phyloP scores from a whole-genome alignment of 2,797 vertebrate species.

The Anguilla pacifica region DNA sequence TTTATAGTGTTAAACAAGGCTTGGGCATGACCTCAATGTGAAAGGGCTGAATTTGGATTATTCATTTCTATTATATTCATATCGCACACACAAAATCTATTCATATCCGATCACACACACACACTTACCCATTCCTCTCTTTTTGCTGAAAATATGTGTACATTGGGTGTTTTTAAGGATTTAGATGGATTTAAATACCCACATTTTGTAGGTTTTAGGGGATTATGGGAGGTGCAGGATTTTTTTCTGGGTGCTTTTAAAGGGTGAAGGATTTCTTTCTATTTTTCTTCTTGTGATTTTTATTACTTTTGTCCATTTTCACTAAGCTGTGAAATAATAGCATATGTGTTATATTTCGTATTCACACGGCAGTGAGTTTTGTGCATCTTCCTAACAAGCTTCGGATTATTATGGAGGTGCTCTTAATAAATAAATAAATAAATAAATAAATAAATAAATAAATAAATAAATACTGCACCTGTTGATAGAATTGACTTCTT shows the following conservation, averaged over 20 bases:
- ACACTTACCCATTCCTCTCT: not conserved
- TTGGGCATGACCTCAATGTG: not conserved
- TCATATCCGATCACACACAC: not conserved
- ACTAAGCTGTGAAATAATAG: not conserved
- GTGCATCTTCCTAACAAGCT: not conserved
- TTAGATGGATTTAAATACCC: slow-evolving; percentile 32
- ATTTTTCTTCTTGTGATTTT: not conserved
- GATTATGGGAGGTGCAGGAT: slow-evolving; percentile 14
- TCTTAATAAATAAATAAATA: not conserved
- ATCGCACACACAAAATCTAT: not conserved
- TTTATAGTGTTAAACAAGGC: not conserved
- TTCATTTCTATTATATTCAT: not conserved
- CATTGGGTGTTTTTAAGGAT: slow-evolving; percentile 22
- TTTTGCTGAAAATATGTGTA: not conserved
- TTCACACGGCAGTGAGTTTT: not conserved
- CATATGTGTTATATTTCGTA: not conserved
- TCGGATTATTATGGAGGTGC: not conserved
- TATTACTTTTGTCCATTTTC: not conserved
- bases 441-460: no score
- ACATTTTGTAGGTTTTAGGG: slow-evolving; percentile 32
- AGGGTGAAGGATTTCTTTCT: slow-evolving; percentile 3
- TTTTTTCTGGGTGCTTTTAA: slow-evolving; percentile 17
- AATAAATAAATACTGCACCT: not conserved
- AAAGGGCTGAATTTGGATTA: slow-evolving; percentile 7
- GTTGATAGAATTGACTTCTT: not conserved